These are phyloP conservation scores for Chymomyza amoena DNA, from an alignment of 2,888 invertebrate species.

Conservation along the genomic window DNA sequence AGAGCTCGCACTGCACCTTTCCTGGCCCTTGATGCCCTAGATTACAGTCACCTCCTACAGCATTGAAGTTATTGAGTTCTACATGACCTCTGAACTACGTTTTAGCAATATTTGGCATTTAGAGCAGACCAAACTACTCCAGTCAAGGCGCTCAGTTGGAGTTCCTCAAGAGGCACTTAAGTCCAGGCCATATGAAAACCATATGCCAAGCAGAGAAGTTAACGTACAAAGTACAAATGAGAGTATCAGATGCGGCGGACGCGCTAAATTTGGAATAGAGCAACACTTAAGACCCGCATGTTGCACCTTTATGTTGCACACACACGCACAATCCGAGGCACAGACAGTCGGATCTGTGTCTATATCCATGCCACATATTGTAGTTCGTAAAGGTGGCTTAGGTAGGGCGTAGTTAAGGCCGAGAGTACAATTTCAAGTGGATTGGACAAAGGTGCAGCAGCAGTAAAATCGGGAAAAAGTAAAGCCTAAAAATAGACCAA, in stretches of 20 bases:
- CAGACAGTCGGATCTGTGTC: not conserved
- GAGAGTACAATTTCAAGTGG: not conserved
- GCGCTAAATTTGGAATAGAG: not conserved
- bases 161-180: not conserved
- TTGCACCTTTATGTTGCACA: not conserved
- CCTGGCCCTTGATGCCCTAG: too few species aligned
- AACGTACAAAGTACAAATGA: not conserved
- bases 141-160: not conserved
- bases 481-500: slow-evolving; percentile 51
- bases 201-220: not conserved
- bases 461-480: not conserved
- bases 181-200: not conserved
- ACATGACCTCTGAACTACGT: too few species aligned
- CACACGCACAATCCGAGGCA: not conserved
- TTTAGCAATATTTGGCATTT: not conserved
- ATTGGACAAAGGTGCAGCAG: not conserved
- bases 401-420: slow-evolving; percentile 27
- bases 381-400: slow-evolving; percentile 47
- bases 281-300: not conserved
- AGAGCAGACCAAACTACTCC: not conserved
- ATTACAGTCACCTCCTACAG: too few species aligned
- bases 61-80: too few species aligned
- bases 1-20: too few species aligned
- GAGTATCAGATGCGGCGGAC: not conserved
- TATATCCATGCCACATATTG: too few species aligned